Conservation (phyloP, 2,797 vertebrate genomes). For the Diglossa cyanea region DNA sequence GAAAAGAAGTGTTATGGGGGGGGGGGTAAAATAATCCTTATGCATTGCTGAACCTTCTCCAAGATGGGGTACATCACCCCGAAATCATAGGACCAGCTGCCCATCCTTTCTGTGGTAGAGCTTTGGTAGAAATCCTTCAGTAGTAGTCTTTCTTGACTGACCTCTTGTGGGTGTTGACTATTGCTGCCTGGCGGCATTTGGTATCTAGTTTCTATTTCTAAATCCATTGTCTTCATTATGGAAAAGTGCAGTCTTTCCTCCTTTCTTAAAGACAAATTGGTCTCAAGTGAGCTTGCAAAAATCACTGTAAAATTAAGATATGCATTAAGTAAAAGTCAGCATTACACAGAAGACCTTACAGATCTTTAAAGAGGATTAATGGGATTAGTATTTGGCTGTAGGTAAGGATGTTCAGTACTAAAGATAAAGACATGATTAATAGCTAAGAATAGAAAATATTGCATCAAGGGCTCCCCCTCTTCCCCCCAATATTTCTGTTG, state of each 20-base stretch:
- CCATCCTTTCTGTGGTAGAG: neutral
- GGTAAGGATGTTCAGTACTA: neutral
- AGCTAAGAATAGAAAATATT: neutral
- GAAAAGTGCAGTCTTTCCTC: neutral
- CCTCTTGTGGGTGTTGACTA: neutral
- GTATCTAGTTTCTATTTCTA: neutral
- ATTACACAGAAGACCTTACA: slow-evolving; percentile 36
- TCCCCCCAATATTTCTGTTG: neutral
- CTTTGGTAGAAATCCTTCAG: neutral
- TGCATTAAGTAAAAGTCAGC: slow-evolving; percentile 38
- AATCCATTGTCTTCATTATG: neutral
- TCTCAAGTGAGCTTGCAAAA: slow-evolving; percentile 40
- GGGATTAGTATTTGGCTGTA: slow-evolving; percentile 36
- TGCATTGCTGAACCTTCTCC: neutral
- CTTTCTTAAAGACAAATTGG: neutral
- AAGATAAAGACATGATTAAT: slow-evolving; percentile 35
- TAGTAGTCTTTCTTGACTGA: neutral
- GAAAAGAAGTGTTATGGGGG: neutral
- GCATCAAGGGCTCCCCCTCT: neutral
- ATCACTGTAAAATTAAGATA: slow-evolving; percentile 25
- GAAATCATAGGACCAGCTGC: neutral
- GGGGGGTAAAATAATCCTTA: neutral
- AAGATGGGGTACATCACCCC: neutral
- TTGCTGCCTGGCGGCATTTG: neutral
- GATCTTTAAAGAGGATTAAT: slow-evolving; percentile 56